phyloP scores from a whole-genome alignment of 2,113 vertebrate genomes.

The Sterna hirundo region DNA sequence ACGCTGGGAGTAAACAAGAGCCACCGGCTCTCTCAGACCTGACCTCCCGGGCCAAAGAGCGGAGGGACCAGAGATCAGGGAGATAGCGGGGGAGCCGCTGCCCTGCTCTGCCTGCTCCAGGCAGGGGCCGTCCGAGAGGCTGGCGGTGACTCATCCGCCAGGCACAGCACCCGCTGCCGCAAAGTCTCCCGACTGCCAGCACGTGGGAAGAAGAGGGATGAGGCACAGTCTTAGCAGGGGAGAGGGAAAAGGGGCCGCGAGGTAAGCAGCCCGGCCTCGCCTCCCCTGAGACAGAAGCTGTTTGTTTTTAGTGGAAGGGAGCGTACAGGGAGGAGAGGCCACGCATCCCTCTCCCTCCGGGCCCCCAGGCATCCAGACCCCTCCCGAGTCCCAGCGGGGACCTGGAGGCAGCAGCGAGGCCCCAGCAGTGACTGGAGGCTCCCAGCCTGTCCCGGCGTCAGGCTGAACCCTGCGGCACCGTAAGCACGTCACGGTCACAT shows the following conservation, averaged over 20 bases:
- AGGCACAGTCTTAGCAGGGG: background rate
- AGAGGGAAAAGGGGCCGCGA: background rate
- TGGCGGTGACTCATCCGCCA: background rate
- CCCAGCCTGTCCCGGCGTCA: background rate
- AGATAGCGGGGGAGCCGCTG: background rate
- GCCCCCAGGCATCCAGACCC: background rate
- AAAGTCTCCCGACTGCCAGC: background rate
- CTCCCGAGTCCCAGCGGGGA: background rate
- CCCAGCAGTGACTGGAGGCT: background rate
- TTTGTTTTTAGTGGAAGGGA: background rate
- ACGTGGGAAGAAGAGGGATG: background rate
- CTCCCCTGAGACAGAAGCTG: background rate
- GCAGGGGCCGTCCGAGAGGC: background rate
- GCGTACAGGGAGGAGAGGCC: background rate
- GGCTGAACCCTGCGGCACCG: background rate
- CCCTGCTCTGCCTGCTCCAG: background rate
- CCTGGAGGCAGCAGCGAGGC: background rate
- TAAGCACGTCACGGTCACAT: background rate
- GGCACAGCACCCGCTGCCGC: background rate
- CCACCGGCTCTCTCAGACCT: background rate
- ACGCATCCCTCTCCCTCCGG: fast-evolving
- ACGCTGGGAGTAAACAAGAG: background rate
- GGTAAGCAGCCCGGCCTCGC: background rate
- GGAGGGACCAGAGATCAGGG: background rate
- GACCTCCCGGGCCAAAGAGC: background rate